These are phyloP conservation scores for Drosophila nebulosa DNA, from an alignment of 1,140 invertebrate genomes.

Conservation along the genomic window DNA sequence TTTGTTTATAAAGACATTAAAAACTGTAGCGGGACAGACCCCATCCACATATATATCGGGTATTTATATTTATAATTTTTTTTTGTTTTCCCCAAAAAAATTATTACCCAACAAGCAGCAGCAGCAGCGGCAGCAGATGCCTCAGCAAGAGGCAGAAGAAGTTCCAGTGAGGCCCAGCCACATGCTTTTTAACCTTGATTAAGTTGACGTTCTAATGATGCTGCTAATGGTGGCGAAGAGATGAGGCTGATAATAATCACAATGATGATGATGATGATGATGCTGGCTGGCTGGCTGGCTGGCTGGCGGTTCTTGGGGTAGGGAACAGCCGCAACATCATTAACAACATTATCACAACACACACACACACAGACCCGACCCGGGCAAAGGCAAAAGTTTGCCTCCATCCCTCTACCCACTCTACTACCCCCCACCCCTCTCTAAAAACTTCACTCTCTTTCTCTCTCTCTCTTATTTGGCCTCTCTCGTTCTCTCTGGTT, in stretches of 20 bases:
- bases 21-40: background rate
- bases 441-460: conserved; percentile 20
- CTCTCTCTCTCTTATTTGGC: too few species aligned
- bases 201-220: conserved; percentile 75
- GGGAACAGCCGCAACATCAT: conserved; percentile 55
- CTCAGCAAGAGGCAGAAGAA: background rate
- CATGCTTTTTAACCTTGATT: conserved; percentile 75
- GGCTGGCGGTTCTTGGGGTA: conserved; percentile 7
- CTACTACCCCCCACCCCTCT: too few species aligned
- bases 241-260: conserved; percentile 32
- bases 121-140: background rate
- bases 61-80: background rate
- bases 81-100: background rate
- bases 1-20: background rate
- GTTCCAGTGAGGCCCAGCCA: conserved; percentile 18
- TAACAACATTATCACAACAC: conserved; percentile 54
- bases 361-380: background rate
- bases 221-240: conserved; percentile 59
- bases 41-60: background rate
- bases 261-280: conserved; percentile 18
- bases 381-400: background rate
- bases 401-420: too few species aligned
- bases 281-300: background rate
- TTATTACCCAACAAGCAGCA: background rate
- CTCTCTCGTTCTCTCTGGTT: background rate